Evolutionary conservation across 2,888 invertebrate genomes (phyloP).

Genomic region (Drosophila prostipennis): DNA sequence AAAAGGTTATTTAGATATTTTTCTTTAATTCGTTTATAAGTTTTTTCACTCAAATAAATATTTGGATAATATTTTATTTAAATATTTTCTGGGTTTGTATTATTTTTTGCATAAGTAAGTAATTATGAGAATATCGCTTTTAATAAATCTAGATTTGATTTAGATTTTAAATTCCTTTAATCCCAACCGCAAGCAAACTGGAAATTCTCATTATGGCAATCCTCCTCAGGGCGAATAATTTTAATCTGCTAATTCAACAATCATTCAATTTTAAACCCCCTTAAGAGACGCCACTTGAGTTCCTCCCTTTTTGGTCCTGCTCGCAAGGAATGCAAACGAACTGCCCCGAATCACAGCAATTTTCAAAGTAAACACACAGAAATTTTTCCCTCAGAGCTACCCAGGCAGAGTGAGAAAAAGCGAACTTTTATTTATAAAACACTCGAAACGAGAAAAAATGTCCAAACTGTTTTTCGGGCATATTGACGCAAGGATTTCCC

Average conservation of each 20-base stretch:
- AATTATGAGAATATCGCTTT: background rate
- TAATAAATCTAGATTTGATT: background rate
- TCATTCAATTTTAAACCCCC: conserved; percentile 64
- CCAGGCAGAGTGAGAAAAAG: conserved; percentile 23
- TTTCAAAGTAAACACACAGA: conserved; percentile 68
- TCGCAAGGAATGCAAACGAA: conserved; percentile 38
- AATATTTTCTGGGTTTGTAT: too few species aligned
- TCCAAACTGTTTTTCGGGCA: conserved; percentile 53
- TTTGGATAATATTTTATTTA: too few species aligned
- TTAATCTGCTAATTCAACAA: conserved; percentile 72
- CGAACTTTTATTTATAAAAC: conserved; percentile 74
- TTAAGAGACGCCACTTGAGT: conserved; percentile 50
- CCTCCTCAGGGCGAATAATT: conserved; percentile 32
- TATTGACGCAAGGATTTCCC: conserved; percentile 72
- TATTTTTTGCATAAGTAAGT: background rate
- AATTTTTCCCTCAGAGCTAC: conserved; percentile 34
- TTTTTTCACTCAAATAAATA: too few species aligned
- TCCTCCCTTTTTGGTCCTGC: conserved; percentile 29
- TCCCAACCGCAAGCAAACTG: conserved; percentile 17
- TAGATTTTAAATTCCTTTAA: conserved; percentile 1
- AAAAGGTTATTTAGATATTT: too few species aligned
- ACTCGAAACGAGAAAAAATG: conserved; percentile 62
- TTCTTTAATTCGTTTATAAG: too few species aligned
- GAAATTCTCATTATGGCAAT: conserved; percentile 12
- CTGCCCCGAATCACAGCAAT: conserved; percentile 71